phyloP scores from a whole-genome alignment of 2,113 vertebrate genomes.

The Bungarus multicinctus region DNA sequence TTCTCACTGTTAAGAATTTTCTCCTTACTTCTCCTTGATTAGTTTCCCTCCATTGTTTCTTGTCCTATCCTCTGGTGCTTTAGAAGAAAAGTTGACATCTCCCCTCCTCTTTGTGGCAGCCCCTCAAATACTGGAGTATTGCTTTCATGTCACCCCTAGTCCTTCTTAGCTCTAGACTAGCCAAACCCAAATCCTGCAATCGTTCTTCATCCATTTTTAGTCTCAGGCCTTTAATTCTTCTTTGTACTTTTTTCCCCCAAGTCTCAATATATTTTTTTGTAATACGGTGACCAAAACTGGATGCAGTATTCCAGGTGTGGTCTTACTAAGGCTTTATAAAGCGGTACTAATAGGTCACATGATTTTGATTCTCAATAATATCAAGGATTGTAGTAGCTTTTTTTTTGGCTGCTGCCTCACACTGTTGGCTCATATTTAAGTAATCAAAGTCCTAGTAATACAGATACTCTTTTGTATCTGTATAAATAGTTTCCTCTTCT shows the following conservation, averaged over 20 bases:
- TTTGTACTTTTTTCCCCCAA: background rate
- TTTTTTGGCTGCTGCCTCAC: background rate
- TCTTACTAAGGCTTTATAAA: background rate
- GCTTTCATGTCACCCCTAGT: background rate
- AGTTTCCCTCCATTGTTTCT: background rate
- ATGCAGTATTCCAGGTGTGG: background rate
- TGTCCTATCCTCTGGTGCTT: background rate
- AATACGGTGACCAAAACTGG: background rate
- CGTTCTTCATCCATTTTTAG: background rate
- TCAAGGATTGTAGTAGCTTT: background rate
- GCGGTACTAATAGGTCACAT: background rate
- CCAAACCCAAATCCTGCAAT: background rate
- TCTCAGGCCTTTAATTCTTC: background rate
- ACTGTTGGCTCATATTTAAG: background rate
- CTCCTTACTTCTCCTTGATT: background rate
- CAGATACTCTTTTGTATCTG: background rate
- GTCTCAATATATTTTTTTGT: background rate
- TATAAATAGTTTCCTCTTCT: background rate
- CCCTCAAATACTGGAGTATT: background rate
- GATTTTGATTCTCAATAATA: background rate
- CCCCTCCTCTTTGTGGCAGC: background rate
- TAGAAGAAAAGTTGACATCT: background rate
- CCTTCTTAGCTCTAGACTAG: background rate
- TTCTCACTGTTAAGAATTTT: background rate
- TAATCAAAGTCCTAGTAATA: background rate